Evolutionary conservation across 2,797 vertebrate species (phyloP), one percentile per base, ranked within the genome.

Genomic region (Aulostomus chinensis): DNA sequence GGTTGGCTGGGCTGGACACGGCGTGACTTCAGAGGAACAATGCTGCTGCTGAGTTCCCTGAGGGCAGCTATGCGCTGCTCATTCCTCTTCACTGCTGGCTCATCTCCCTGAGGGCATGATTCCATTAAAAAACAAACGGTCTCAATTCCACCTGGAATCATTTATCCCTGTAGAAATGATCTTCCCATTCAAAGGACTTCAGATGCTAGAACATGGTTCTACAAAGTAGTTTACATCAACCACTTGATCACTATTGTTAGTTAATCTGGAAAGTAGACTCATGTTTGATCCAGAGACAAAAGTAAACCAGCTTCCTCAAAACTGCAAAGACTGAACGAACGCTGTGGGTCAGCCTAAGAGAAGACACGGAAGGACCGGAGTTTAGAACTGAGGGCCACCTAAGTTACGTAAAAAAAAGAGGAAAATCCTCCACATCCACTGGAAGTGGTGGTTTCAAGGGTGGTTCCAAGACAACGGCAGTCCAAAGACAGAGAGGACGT

Each of bases 21-120:
- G 11, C 96, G 91, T 22, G 89, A 72, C 11, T 92, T 93, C 77
- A 98, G 86, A 0, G 97, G 96, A 6, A 76, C 76, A 2, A 98
- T 56, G 1, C 51, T 79, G 22, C 33, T 57, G 79, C 93, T 93
- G 36, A 56, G 82, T 12, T 82, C 86, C 77, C 62, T 92, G 70
- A 99, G 92, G 28, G 91, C 88, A 0, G 46, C 11, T 2, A 95
- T 61, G 2, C 86, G 90, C 77, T 89, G 93, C 80, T 95, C 94
- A 0, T 91, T 93, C 73, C 88, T 81, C 62, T 76, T 86, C 40
- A 98, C 52, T 0, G 56, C 84, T 37, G 94, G 93, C 37, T 96
- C 94, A 26, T 98, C 94, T 0, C 72, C 92, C 94, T 98, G 78
- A 9, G 59, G 32, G 31, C 1, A 9, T n/a, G 0, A 47, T 7